These are phyloP conservation scores for Cosmopolites sordidus DNA, from an alignment of 2,888 invertebrate species.

Conservation along the genomic window DNA sequence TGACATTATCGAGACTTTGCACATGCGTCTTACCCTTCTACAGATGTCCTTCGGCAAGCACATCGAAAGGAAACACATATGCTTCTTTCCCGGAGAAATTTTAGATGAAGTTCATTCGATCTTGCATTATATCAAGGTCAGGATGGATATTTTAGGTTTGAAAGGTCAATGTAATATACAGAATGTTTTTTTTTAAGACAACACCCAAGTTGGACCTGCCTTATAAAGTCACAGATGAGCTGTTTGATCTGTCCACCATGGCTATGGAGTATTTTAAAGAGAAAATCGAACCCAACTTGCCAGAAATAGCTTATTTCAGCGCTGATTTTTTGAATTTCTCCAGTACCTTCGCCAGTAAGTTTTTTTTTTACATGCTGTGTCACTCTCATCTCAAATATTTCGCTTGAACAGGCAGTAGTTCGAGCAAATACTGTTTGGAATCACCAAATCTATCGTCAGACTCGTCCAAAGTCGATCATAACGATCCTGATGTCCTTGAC, in stretches of 20 bases:
- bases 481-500: constrained; percentile 24
- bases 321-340: constrained; percentile 78
- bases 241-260: constrained; percentile 93
- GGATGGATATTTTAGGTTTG: not conserved
- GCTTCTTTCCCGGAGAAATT: constrained; percentile 93
- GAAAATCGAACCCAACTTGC: constrained; percentile 83
- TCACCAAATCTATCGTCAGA: constrained; percentile 19
- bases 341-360: constrained; percentile 52
- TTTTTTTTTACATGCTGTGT: not conserved
- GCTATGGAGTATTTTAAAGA: constrained; percentile 98
- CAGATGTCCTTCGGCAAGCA: constrained; percentile 95
- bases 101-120: constrained; percentile 88
- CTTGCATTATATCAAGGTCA: constrained; percentile 69
- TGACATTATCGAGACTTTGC: constrained; percentile 88
- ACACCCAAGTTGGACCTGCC: constrained; percentile 80
- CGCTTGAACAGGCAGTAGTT: constrained; percentile 53
- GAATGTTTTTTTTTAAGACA: constrained; percentile 19
- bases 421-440: constrained; percentile 32
- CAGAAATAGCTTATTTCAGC: constrained; percentile 83
- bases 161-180: no score
- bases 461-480: constrained; percentile 21
- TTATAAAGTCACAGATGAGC: constrained; percentile 89
- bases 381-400: constrained; percentile 9
- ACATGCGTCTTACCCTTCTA: constrained; percentile 84
- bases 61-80: constrained; percentile 87